Evolutionary conservation across 2,113 vertebrate genomes (phyloP), one percentile per base, ranked within the genome.

Genomic region (Gasterosteus nipponicus): DNA sequence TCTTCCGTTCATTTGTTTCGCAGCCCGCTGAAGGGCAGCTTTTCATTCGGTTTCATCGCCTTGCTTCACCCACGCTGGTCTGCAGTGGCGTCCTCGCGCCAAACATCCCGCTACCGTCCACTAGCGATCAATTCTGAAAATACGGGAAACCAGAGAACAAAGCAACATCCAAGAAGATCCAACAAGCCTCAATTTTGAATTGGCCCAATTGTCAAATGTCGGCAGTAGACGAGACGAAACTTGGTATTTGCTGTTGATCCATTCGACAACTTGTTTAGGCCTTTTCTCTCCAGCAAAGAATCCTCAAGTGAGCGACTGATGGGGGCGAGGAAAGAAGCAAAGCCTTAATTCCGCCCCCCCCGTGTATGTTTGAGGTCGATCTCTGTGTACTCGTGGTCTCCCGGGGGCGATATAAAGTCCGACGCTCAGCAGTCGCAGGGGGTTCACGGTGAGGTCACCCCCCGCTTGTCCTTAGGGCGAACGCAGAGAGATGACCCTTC

Each of bases 371-470:
- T 44, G 72, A 73, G 61, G 73, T 73, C 31, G 5, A 63, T 57
- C 35, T 14, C 12, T 11, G 12, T 54, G 42, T 19, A 58, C 10
- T 49, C 22, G 10, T 57, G 1, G 2, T 60, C 44, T 77, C 75
- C 69, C 63, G 8, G 69, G 63, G 71, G 80, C 9, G 39, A 49
- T 44, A 39, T 57, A 60, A 86, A 88, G 51, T 60, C 72, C 65
- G 53, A 49, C 77, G 58, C 68, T 81, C 87, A 81, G 81, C 83
- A 82, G 54, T 26, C 68, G 54, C n/a, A 8, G 6, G 33, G 81
- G 85, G 22, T 1, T 83, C 75, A 77, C 3, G 16, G 66, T 47
- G 62, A 67, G 58, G 61, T 85, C 74, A 79, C 74, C 64, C 19
- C 22, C 77, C 33, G 15, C 44, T 61, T 29, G 38, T 62, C 72